Conservation (phyloP, 1,140 invertebrate genomes). For the Lepidurus packardi region DNA sequence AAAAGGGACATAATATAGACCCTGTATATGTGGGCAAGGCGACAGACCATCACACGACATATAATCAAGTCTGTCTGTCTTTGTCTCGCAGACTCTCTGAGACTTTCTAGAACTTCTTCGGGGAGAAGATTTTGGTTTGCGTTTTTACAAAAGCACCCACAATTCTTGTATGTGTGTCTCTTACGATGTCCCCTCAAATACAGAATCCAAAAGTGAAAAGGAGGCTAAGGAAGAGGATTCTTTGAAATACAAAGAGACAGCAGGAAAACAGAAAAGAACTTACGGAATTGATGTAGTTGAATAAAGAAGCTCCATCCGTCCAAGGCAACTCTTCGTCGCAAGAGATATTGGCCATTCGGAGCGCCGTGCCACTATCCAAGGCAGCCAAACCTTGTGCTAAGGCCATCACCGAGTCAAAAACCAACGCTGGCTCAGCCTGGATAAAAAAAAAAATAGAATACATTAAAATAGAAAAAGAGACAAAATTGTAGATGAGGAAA, state of each 20-base stretch:
- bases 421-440: slow-evolving; percentile 82
- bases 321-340: slow-evolving; percentile 76
- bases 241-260: slow-evolving; percentile 20
- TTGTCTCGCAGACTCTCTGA: neutral
- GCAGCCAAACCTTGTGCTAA: slow-evolving; percentile 72
- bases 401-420: slow-evolving; percentile 85
- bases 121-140: too few species aligned
- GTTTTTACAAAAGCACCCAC: too few species aligned
- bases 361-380: slow-evolving; percentile 57
- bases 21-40: neutral
- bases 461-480: neutral
- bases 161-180: too few species aligned
- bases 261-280: slow-evolving; percentile 40
- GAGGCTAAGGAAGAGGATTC: neutral
- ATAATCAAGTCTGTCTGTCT: slow-evolving; percentile 19
- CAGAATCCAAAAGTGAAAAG: neutral
- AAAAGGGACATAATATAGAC: too few species aligned
- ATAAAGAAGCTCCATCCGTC: slow-evolving; percentile 75
- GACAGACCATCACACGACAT: neutral
- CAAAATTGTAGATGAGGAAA: neutral
- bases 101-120: neutral
- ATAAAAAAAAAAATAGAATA: slow-evolving; percentile 37
- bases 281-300: slow-evolving; percentile 88
- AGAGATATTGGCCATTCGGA: slow-evolving; percentile 68
- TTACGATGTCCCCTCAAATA: neutral